phyloP scores from a whole-genome alignment of 2,113 vertebrate genomes.

The Eulacestoma nigropectus region DNA sequence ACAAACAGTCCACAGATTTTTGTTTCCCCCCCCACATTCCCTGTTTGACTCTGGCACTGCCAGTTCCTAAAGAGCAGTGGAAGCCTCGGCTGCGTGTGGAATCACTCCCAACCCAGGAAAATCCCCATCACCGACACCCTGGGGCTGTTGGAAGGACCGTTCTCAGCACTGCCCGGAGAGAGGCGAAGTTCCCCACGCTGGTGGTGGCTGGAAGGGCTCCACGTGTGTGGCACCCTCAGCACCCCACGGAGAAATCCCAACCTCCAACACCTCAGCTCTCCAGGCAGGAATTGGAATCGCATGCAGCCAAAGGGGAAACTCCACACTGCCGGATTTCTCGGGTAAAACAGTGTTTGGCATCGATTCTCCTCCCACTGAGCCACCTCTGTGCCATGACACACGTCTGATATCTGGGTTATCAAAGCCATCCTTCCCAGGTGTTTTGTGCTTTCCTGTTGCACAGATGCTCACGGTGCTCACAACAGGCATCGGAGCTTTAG shows the following conservation, averaged over 20 bases:
- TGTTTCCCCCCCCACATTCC: accelerated
- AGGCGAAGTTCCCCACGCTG: neutral
- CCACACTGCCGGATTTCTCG: neutral
- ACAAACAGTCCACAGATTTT: neutral
- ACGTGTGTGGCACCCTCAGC: neutral
- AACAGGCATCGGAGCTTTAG: neutral
- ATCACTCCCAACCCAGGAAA: slow-evolving; percentile 35
- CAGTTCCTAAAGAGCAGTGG: neutral
- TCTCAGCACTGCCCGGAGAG: neutral
- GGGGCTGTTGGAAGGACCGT: neutral
- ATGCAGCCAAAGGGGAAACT: slow-evolving; percentile 52
- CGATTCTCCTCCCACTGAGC: neutral
- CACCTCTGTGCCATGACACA: neutral
- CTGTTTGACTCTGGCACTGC: neutral
- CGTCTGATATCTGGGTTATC: neutral
- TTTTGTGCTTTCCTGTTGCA: slow-evolving; percentile 18
- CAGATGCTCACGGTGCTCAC: neutral
- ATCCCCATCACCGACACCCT: neutral
- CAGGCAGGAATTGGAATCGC: neutral
- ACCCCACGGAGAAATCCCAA: neutral
- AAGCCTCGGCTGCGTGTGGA: neutral
- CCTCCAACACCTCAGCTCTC: neutral
- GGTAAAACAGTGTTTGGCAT: neutral
- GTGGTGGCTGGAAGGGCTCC: neutral
- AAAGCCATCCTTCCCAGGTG: neutral